A percentile compares a stretch with the other conserved stretches of the same genome.
Conservation (phyloP, 2,797 vertebrate species). For the Taeniopygia guttata region DNA sequence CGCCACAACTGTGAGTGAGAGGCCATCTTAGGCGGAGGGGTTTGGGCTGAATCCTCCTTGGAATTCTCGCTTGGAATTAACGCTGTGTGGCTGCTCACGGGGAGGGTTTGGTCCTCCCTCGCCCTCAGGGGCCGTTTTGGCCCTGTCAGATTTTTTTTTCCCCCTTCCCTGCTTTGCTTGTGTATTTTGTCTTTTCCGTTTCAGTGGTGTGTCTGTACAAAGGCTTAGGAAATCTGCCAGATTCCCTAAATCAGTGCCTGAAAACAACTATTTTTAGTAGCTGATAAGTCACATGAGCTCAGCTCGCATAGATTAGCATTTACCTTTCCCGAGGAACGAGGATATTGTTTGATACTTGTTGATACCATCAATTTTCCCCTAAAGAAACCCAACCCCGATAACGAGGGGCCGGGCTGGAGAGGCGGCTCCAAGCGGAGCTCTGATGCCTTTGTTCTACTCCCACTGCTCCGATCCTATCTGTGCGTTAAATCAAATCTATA, state of each 20-base stretch:
- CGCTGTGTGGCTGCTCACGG: background rate
- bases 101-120: background rate
- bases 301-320: conserved; percentile 41
- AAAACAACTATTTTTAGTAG: conserved; percentile 66
- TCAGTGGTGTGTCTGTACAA: conserved; percentile 22
- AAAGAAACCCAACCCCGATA: background rate
- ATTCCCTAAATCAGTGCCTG: conserved; percentile 59
- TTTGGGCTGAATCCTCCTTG: conserved; percentile 8
- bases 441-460: background rate
- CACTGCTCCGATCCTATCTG: background rate
- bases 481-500: conserved; percentile 7
- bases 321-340: conserved; percentile 26
- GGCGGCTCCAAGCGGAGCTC: background rate
- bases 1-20: rapidly evolving
- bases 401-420: background rate
- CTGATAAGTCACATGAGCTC: conserved; percentile 48
- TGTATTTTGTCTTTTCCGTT: conserved; percentile 13
- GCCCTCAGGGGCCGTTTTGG: background rate
- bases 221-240: conserved; percentile 63
- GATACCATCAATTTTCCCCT: conserved; percentile 17
- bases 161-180: rapidly evolving
- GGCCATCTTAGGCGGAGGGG: conserved; percentile 47
- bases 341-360: conserved; percentile 62
- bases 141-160: background rate
- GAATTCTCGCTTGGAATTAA: background rate